These are phyloP conservation scores for Camponotus fellah DNA, from an alignment of 2,888 invertebrate species.

Conservation along the genomic window DNA sequence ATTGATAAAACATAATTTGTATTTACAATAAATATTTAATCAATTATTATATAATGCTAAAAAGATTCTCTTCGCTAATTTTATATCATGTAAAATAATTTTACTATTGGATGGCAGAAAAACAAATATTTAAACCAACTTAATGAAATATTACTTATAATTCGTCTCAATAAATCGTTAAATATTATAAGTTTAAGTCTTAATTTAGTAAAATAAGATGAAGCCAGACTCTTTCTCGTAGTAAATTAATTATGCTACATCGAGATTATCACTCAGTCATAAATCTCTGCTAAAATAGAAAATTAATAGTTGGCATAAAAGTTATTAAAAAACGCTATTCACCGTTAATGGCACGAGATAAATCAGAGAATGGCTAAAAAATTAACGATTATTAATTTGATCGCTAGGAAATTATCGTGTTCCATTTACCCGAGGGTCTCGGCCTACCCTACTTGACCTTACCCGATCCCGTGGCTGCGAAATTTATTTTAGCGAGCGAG, in stretches of 20 bases:
- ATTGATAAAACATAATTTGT: conserved; percentile 24
- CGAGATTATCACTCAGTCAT: neutral
- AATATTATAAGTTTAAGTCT: neutral
- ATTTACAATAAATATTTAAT: conserved; percentile 26
- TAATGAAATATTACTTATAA: neutral
- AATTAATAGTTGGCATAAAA: neutral
- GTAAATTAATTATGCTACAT: neutral
- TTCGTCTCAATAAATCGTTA: neutral
- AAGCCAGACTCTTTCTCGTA: neutral
- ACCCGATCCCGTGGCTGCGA: neutral
- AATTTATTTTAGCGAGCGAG: conserved; percentile 21
- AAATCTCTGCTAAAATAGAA: neutral
- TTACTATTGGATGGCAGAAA: neutral
- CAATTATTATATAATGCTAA: conserved; percentile 18
- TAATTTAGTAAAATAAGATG: neutral
- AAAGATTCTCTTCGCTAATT: conserved; percentile 18
- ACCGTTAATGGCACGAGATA: neutral
- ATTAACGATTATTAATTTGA: conserved; percentile 15
- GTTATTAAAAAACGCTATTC: neutral
- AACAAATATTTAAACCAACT: neutral
- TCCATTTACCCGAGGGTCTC: conserved; percentile 13
- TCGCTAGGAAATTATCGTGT: conserved; percentile 10
- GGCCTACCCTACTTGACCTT: conserved; percentile 21
- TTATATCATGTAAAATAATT: conserved; percentile 7
- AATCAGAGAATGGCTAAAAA: neutral